A percentile compares a stretch with the other conserved stretches of the same genome.
phyloP scores from a whole-genome alignment of 2,888 invertebrate species.

The Ennomos quercinarius region DNA sequence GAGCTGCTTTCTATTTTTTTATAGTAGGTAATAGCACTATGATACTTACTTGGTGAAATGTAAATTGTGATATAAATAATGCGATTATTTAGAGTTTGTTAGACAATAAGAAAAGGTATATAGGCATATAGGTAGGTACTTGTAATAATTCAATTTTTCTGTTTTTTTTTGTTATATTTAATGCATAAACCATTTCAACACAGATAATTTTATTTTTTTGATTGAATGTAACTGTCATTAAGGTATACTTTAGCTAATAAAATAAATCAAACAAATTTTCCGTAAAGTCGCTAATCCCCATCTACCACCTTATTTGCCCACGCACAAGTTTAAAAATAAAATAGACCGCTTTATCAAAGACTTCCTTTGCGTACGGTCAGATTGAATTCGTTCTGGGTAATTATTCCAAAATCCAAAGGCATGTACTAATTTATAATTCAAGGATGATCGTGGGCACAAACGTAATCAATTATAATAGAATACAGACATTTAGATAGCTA shows the following conservation, averaged over 20 bases:
- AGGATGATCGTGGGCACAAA: slow-evolving; percentile 45
- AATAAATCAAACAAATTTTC: background rate
- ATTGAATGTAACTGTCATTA: too few relatives aligned
- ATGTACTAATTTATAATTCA: slow-evolving; percentile 57
- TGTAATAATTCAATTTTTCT: too few relatives aligned
- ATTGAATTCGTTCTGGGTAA: slow-evolving; percentile 64
- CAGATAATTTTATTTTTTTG: too few relatives aligned
- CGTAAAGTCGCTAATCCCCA: slow-evolving; percentile 33
- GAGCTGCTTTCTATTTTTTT: too few relatives aligned
- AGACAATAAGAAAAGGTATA: too few relatives aligned
- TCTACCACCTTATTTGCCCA: slow-evolving; percentile 47
- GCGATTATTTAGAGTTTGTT: too few relatives aligned
- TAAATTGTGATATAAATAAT: too few relatives aligned
- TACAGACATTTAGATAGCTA: slow-evolving; percentile 31
- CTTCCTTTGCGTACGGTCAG: slow-evolving; percentile 60
- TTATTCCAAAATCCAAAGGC: slow-evolving; percentile 51
- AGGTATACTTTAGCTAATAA: background rate
- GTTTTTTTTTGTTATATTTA: too few relatives aligned
- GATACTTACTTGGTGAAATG: too few relatives aligned
- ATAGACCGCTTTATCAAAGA: slow-evolving; percentile 74
- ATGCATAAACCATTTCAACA: too few relatives aligned
- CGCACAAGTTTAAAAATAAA: slow-evolving; percentile 53
- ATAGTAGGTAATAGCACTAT: too few relatives aligned
- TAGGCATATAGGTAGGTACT: too few relatives aligned
- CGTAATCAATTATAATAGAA: slow-evolving; percentile 48